Conservation (phyloP, 2,113 vertebrate species). For the Camelus dromedarius region DNA sequence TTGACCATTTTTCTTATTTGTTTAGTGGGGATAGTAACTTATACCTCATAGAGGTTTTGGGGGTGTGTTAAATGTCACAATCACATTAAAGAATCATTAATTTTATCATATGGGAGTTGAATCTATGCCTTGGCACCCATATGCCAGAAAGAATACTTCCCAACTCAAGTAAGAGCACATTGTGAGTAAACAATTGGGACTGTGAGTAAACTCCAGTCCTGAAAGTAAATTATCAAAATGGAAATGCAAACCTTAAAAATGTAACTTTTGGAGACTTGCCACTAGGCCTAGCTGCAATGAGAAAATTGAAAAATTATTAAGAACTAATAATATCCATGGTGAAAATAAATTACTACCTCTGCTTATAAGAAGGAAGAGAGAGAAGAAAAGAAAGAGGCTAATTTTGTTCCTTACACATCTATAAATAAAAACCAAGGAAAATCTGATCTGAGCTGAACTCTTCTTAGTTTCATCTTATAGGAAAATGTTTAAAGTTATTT, state of each 20-base stretch:
- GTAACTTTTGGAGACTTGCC: neutral
- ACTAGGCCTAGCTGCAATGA: neutral
- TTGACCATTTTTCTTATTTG: neutral
- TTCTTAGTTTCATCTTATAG: neutral
- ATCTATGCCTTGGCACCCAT: neutral
- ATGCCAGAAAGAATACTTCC: neutral
- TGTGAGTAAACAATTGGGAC: neutral
- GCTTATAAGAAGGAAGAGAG: neutral
- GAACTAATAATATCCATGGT: neutral
- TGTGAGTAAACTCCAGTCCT: neutral
- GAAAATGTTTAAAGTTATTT: neutral
- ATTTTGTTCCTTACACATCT: neutral
- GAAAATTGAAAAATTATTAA: neutral
- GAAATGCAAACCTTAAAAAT: neutral
- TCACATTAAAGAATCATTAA: neutral
- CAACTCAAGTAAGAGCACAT: neutral
- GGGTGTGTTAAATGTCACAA: neutral
- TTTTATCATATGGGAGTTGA: neutral
- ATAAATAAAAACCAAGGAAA: neutral
- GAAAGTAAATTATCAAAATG: constrained; percentile 10
- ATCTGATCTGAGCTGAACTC: neutral
- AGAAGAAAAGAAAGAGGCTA: neutral
- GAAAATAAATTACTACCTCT: neutral
- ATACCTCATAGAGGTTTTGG: neutral
- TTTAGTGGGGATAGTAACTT: neutral